Conservation (phyloP, 30 jellyfish, hydroid and myxozoan genomes). For the Chrysaora quinquecirrha region DNA sequence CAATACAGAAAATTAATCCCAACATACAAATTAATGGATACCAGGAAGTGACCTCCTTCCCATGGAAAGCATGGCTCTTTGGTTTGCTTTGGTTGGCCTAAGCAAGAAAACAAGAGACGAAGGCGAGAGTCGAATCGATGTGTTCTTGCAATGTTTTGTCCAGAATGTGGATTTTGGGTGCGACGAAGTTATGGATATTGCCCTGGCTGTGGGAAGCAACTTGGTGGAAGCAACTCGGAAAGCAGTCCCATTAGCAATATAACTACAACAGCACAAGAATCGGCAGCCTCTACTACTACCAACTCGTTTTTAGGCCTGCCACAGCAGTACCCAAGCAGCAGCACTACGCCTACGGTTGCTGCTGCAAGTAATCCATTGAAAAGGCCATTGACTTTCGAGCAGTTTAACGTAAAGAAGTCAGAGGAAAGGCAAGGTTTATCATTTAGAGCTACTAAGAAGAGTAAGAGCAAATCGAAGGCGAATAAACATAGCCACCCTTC, state of each 20-base stretch:
- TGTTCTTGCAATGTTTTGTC: constrained; percentile 39
- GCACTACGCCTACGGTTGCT: constrained; percentile 26
- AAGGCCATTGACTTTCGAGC: constrained; percentile 65
- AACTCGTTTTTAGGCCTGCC: constrained; percentile 29
- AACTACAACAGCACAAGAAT: constrained; percentile 20
- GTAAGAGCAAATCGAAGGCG: constrained; percentile 33
- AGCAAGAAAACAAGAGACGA: background rate
- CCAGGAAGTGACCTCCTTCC: constrained; percentile 20
- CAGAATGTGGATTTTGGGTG: constrained; percentile 53
- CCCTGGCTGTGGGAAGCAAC: constrained; percentile 61
- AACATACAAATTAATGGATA: constrained; percentile 12
- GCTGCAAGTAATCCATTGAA: constrained; percentile 40
- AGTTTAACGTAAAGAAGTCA: constrained; percentile 46
- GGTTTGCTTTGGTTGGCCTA: background rate
- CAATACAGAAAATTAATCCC: constrained; percentile 5
- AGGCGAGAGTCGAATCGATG: constrained; percentile 8
- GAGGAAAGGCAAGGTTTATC: constrained; percentile 53
- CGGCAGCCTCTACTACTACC: constrained; percentile 10
- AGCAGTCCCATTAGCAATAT: constrained; percentile 24
- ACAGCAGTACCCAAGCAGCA: constrained; percentile 4
- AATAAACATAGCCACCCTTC: constrained; percentile 36
- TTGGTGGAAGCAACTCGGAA: constrained; percentile 19
- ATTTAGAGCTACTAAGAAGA: constrained; percentile 18
- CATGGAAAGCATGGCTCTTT: constrained; percentile 25
- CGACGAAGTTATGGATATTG: constrained; percentile 15